Percentiles rank a stretch among this genome's conserved stretches.
These are phyloP conservation scores for Corythaixoides concolor DNA, from an alignment of 2,113 vertebrate species.

Conservation along the genomic window DNA sequence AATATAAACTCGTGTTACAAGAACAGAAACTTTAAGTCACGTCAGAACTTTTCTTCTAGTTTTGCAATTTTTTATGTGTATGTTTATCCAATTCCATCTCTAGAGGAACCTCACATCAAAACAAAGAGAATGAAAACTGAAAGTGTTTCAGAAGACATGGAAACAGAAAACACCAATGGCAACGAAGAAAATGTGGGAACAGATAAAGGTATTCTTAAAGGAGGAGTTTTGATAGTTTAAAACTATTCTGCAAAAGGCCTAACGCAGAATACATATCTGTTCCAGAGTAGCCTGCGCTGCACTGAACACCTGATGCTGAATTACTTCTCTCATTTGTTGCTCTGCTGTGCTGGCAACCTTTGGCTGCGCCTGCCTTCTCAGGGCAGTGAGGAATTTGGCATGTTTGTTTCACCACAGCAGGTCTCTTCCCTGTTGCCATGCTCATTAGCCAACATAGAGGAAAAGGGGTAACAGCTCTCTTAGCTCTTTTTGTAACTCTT, in stretches of 20 bases:
- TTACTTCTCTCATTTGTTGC: neutral
- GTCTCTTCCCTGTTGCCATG: neutral
- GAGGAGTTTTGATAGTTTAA: neutral
- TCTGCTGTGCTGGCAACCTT: neutral
- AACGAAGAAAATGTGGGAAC: constrained; percentile 17
- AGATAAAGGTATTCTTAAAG: constrained; percentile 58
- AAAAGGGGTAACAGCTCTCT: neutral
- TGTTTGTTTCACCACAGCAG: neutral
- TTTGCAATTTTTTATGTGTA: neutral
- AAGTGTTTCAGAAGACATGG: neutral
- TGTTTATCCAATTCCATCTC: neutral
- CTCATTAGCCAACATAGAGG: neutral
- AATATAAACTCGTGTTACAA: neutral
- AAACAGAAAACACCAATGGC: neutral
- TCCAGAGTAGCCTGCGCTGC: neutral
- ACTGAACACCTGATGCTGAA: neutral
- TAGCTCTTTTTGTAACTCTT: neutral
- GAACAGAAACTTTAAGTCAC: neutral
- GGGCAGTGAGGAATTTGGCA: neutral
- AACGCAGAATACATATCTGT: neutral
- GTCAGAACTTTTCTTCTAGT: neutral
- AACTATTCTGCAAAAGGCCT: neutral
- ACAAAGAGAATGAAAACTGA: constrained; percentile 59
- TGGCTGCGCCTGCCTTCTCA: neutral
- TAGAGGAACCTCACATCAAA: constrained; percentile 47